Evolutionary conservation across 2,888 invertebrate species (phyloP), one percentile per base, ranked within the genome.

Genomic region (Agrenia bidenticulata): DNA sequence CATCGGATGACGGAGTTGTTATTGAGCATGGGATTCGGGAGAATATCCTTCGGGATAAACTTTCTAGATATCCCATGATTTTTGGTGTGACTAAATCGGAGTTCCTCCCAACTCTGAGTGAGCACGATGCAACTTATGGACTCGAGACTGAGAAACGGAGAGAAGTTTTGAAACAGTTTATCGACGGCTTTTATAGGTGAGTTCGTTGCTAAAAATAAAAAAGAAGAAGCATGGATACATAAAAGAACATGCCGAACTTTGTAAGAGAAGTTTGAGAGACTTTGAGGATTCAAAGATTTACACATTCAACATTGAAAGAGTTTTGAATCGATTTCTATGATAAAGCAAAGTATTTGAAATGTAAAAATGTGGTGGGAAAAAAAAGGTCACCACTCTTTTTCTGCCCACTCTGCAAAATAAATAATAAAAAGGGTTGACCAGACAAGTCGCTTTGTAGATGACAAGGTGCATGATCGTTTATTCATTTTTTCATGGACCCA

Each of bases 141-240:
- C 92, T 98, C 75, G 92, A 94, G 78, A 90, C 91, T 0, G 92
- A 93, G 78, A 85, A 94, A 67, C 84, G 95, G 74, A 91, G 94
- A 63, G 92, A 91, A 81, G 91, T 96, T 70, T 84, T 95, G 68
- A 86, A 92, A 76, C 90, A 92, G 42, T 92, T 92, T 80, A 91
- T 92, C 50, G 84, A 90, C 67, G 92, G 91, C 79, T 90, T 90
- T 1, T 92, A 91, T 82, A 88, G 88, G 79, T 80, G 70, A 59
- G 67, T 32, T 32, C 32, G 9, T 19, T 45, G 5, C 45, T 45
- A 5, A 45, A 45, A 45, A 45, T 39, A 39, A 11, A 15, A 11
- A 15, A 39, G 39, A 15, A 39, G 15, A 45, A 45, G 11, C 11
- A 32, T 32, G 11, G 4, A 32, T 32, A 32, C 32, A 32, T 32